Percentiles rank a stretch among this genome's conserved stretches.
Evolutionary conservation across 2,113 vertebrate genomes (phyloP).

Genomic region (Reinhardtius hippoglossoides): DNA sequence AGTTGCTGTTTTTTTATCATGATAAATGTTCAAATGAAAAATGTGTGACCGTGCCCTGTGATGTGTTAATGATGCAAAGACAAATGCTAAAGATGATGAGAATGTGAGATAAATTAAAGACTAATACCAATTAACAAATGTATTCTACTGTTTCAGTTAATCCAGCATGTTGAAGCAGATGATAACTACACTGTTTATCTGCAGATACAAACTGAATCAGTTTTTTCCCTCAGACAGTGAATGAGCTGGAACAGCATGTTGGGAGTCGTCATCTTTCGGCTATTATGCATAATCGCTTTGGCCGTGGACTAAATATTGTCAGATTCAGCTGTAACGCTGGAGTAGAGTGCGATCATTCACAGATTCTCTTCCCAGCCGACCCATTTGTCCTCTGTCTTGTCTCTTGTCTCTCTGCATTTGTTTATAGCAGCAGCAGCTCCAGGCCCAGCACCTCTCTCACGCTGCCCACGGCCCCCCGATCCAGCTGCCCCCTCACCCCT

Average conservation of each 20-base stretch:
- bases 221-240: conserved; percentile 20
- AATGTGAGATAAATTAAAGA: background rate
- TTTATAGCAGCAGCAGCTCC: conserved; percentile 97
- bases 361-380: conserved; percentile 76
- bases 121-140: background rate
- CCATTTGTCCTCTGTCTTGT: conserved; percentile 79
- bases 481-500: conserved; percentile 93
- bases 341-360: conserved; percentile 46
- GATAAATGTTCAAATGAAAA: background rate
- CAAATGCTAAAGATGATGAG: background rate
- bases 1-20: background rate
- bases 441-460: conserved; percentile 97
- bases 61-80: background rate
- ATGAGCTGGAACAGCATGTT: conserved; percentile 50
- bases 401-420: conserved; percentile 60
- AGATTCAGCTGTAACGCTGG: conserved; percentile 47
- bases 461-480: conserved; percentile 93
- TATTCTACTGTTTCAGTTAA: background rate
- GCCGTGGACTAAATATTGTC: conserved; percentile 47
- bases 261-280: conserved; percentile 42
- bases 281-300: conserved; percentile 65
- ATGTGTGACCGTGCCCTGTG: background rate
- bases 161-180: background rate
- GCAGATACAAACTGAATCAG: conserved; percentile 1
- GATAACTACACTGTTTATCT: background rate